Percentiles rank a stretch among this genome's conserved stretches.
These are phyloP conservation scores for Caenorhabditis sp. DNA, from an alignment of 2,888 invertebrate species.

Conservation along the genomic window DNA sequence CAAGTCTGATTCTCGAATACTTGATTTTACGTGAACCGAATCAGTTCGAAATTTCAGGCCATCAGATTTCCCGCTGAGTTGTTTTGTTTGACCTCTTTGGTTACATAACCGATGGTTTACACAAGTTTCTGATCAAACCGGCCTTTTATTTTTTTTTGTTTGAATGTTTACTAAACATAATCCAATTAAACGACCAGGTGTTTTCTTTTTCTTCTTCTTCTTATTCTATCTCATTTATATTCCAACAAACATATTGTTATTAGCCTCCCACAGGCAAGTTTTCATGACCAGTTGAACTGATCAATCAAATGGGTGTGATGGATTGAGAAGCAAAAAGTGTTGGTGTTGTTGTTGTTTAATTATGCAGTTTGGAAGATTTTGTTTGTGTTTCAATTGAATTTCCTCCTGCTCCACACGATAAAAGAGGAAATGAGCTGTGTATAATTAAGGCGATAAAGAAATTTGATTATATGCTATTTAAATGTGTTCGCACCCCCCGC, in stretches of 20 bases:
- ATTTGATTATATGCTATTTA: not conserved
- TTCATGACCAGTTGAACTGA: not conserved
- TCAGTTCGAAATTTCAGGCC: no score
- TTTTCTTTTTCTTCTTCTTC: not conserved
- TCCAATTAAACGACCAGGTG: not conserved
- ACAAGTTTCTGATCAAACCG: not conserved
- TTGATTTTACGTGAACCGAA: no score
- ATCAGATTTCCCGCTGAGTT: no score
- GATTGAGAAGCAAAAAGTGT: not conserved
- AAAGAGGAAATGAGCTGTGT: not conserved
- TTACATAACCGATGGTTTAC: not conserved
- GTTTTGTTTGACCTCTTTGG: not conserved
- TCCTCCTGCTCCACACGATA: not conserved
- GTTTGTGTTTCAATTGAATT: not conserved
- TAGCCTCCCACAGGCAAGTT: not conserved
- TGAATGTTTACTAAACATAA: not conserved
- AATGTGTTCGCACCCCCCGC: no score
- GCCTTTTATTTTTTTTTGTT: not conserved
- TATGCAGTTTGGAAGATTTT: not conserved
- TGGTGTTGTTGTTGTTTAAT: not conserved
- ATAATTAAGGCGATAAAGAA: not conserved
- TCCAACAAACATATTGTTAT: not conserved
- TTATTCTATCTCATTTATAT: not conserved
- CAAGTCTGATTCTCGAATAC: no score
- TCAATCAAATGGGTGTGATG: not conserved